Percentiles rank a stretch among this genome's conserved stretches.
phyloP scores from a whole-genome alignment of 2,888 invertebrate species.

The Perithous albicinctus region DNA sequence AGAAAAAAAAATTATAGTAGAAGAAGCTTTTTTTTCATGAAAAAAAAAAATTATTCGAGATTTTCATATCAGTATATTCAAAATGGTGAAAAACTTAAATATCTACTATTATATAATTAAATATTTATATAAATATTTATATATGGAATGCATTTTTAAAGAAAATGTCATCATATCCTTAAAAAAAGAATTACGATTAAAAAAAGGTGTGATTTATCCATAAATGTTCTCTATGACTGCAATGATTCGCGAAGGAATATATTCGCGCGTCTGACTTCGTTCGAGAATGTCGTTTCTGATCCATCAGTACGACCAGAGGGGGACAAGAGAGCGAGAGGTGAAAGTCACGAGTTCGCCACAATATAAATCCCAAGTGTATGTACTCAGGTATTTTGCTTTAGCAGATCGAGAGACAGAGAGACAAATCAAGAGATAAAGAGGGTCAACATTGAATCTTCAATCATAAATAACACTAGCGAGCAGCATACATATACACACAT shows the following conservation, averaged over 20 bases:
- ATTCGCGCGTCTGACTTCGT: slow-evolving; percentile 7
- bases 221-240: neutral
- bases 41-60: no score
- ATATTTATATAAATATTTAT: no score
- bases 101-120: no score
- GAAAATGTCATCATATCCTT: neutral
- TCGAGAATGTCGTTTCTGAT: slow-evolving; percentile 38
- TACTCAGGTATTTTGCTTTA: neutral
- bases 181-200: neutral
- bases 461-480: slow-evolving; percentile 25
- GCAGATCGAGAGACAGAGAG: neutral
- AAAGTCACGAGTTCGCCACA: slow-evolving; percentile 47
- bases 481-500: neutral
- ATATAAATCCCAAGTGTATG: slow-evolving; percentile 20
- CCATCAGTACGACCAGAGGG: neutral
- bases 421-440: neutral
- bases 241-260: neutral
- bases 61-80: no score
- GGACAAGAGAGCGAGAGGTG: slow-evolving; percentile 29
- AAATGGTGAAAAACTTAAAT: no score
- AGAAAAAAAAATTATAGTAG: no score
- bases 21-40: no score
- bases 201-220: neutral
- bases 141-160: no score
- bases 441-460: slow-evolving; percentile 21